Evolutionary conservation across 1,140 invertebrate genomes (phyloP).

Genomic region (Aphis craccivora): DNA sequence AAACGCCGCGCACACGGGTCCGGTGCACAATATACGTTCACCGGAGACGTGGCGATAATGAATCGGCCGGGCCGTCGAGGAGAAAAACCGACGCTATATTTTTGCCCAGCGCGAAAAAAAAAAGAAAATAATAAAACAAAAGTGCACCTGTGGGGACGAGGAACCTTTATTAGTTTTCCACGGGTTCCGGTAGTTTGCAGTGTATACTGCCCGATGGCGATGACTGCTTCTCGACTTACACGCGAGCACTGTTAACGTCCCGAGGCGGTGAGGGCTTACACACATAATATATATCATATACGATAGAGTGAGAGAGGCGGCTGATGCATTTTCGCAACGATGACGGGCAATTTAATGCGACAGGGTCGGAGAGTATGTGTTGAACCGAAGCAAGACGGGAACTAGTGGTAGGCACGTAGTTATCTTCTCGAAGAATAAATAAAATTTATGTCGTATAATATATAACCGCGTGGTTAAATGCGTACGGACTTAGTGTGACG

Average conservation of each 20-base stretch:
- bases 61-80: neutral
- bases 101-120: neutral
- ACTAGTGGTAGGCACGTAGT: neutral
- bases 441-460: neutral
- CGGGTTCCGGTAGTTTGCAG: neutral
- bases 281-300: too few relatives aligned
- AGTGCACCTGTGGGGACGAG: neutral
- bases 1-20: neutral
- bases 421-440: neutral
- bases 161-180: constrained; percentile 41
- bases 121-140: neutral
- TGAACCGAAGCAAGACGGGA: too few relatives aligned
- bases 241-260: neutral
- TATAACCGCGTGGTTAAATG: neutral
- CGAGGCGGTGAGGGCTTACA: too few relatives aligned
- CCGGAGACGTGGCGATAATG: neutral
- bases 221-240: neutral
- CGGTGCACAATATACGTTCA: neutral
- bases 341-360: neutral
- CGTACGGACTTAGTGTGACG: too few relatives aligned
- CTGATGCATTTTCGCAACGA: neutral
- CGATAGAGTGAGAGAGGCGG: neutral
- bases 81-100: constrained; percentile 14
- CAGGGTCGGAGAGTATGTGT: neutral
- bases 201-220: neutral